Evolutionary conservation across 2,797 vertebrate genomes (phyloP).

Genomic region (Mormyrops boulengeri): DNA sequence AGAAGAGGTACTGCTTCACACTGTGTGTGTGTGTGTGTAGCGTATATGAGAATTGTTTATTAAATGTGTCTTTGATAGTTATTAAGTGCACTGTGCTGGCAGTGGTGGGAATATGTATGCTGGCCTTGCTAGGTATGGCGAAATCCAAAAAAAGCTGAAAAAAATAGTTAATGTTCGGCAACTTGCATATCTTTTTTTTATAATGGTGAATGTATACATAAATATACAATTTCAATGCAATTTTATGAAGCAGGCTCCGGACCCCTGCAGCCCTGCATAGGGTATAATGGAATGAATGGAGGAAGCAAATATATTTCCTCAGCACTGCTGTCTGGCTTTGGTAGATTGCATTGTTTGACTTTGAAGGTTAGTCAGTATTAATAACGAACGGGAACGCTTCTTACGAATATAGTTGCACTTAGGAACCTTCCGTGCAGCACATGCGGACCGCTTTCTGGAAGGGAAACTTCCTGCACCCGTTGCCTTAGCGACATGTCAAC

Average conservation of each 20-base stretch:
- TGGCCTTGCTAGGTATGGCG: too few relatives aligned
- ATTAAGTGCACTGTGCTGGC: too few relatives aligned
- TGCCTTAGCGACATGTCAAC: conserved; percentile 2
- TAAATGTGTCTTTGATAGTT: neutral
- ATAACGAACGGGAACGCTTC: neutral
- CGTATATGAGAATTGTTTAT: neutral
- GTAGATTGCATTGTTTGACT: neutral
- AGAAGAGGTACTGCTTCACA: neutral
- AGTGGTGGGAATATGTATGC: too few relatives aligned
- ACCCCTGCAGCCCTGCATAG: neutral
- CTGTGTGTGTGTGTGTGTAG: neutral
- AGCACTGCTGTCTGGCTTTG: neutral
- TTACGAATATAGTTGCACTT: neutral
- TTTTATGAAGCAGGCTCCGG: neutral
- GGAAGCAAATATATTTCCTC: neutral
- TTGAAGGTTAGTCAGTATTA: neutral
- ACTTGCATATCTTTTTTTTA: too few relatives aligned
- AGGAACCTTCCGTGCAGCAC: neutral
- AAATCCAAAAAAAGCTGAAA: too few relatives aligned
- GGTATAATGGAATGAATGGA: neutral
- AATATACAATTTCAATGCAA: neutral
- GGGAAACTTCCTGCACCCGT: neutral
- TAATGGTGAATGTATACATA: neutral
- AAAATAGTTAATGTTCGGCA: too few relatives aligned
- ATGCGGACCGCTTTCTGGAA: neutral